Evolutionary conservation across 2,888 invertebrate species (phyloP), one percentile per base, ranked within the genome.

Genomic region (Sylvicola fuscatus): DNA sequence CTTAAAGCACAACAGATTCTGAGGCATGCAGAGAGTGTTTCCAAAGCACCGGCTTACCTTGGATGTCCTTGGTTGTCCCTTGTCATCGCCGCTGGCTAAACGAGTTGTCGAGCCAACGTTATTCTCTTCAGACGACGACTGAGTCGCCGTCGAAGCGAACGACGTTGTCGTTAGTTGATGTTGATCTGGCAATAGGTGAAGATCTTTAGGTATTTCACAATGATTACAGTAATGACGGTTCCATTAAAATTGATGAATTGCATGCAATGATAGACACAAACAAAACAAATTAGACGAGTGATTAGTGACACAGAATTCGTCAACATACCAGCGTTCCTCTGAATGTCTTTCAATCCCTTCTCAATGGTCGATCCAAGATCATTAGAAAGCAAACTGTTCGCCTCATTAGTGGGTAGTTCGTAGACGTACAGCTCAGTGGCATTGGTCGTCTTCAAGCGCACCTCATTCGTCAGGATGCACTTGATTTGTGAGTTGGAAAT

Each of bases 1-100:
- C 78, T 79, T 77, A 70, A 78, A 77, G 76, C 78, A 79, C 68
- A 78, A 75, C 68, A 78, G 74, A 71, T 74, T 70, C 61, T 61
- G 67, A 64, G 77, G 77, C 78, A 78, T 78, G 78, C 78, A 79
- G 69, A 77, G 72, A 65, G 74, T 72, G 68, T 73, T 68, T 62
- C 67, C 65, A 63, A 66, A 64, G 64, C 67, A 64, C 58, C 62
- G 57, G 62, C 70, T 69, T 71, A 13, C 29, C 29, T 29, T 29
- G 14, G 14, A 13, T 29, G 29, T 29, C 29, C n/a, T 13, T 7
- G 29, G 29, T 7, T 29, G 29, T n/a, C 6, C 14, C 29, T 6
- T 29, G 14, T 29, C 14, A 13, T 29, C 14, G n/a, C n/a, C 11
- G n/a, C 14, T 29, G n/a, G 29, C 12, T 29, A 13, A 29, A 29